Percentiles rank a stretch among this genome's conserved stretches.
phyloP scores from a whole-genome alignment of 2,888 invertebrate species.

The Unio pictorum region DNA sequence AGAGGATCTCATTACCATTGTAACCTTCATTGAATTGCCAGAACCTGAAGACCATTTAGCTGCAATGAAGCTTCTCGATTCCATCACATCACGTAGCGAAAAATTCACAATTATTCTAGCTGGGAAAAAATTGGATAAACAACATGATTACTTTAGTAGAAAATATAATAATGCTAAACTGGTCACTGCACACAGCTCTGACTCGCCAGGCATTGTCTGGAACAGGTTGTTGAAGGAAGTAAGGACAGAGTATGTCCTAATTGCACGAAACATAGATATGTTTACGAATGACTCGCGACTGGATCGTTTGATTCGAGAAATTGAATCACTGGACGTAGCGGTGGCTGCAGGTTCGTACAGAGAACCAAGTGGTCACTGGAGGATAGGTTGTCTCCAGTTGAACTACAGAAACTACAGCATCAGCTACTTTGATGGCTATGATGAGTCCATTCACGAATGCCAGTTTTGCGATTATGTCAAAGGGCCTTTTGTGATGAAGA shows the following conservation, averaged over 20 bases:
- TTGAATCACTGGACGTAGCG: constrained; percentile 39
- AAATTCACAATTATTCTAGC: too few species aligned
- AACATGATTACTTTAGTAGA: background rate
- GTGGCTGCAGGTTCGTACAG: constrained; percentile 56
- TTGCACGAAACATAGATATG: constrained; percentile 46
- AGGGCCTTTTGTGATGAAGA: constrained; percentile 58
- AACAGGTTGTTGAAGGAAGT: constrained; percentile 42
- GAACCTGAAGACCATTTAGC: too few species aligned
- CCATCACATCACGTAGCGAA: background rate
- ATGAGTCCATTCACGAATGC: constrained; percentile 58
- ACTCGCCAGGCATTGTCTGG: constrained; percentile 36
- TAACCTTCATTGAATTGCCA: constrained; percentile 2
- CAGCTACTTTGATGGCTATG: constrained; percentile 55
- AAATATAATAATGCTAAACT: constrained; percentile 1
- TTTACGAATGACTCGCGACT: constrained; percentile 50
- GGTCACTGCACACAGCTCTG: background rate
- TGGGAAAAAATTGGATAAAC: too few species aligned
- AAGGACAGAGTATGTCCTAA: constrained; percentile 54
- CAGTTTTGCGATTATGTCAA: constrained; percentile 62
- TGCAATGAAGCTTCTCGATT: background rate
- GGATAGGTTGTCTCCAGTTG: constrained; percentile 55
- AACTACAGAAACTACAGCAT: constrained; percentile 56
- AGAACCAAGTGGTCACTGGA: constrained; percentile 56
- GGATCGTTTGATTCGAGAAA: constrained; percentile 55
- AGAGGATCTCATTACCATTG: constrained; percentile 22